Conservation (phyloP, 2,888 invertebrate species). For the Hirtodrosophila histrioides region DNA sequence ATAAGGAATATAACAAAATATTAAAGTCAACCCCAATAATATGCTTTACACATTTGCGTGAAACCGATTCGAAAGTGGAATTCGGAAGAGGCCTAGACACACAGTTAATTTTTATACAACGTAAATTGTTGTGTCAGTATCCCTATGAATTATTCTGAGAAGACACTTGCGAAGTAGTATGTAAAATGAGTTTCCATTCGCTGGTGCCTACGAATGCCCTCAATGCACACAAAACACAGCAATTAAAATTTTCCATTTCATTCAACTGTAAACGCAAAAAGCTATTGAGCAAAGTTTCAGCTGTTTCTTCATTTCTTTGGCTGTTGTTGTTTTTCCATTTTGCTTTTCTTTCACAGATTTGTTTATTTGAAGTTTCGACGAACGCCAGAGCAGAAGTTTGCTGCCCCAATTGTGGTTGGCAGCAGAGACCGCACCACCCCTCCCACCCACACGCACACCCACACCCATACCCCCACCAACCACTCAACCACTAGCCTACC, state of each 20-base stretch:
- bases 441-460: neutral
- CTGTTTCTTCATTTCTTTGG: constrained; percentile 46
- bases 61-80: no score
- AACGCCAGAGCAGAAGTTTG: constrained; percentile 45
- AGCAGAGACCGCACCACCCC: neutral
- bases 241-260: constrained; percentile 83
- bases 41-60: no score
- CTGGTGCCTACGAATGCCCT: constrained; percentile 10
- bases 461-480: neutral
- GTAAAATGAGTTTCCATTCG: constrained; percentile 32
- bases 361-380: constrained; percentile 74
- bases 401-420: constrained; percentile 44
- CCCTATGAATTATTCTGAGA: neutral
- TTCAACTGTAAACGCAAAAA: constrained; percentile 75
- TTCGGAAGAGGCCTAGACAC: neutral
- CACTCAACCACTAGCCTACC: constrained; percentile 3
- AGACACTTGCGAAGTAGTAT: constrained; percentile 11
- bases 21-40: no score
- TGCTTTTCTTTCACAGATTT: constrained; percentile 71
- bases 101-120: neutral
- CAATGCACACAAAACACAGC: constrained; percentile 50
- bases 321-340: constrained; percentile 40
- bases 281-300: constrained; percentile 56
- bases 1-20: no score
- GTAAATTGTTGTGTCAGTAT: constrained; percentile 1